Percentiles rank a stretch among this genome's conserved stretches.
These are phyloP conservation scores for Trichacis sp. DNA, from an alignment of 2,888 invertebrate species.

Conservation along the genomic window DNA sequence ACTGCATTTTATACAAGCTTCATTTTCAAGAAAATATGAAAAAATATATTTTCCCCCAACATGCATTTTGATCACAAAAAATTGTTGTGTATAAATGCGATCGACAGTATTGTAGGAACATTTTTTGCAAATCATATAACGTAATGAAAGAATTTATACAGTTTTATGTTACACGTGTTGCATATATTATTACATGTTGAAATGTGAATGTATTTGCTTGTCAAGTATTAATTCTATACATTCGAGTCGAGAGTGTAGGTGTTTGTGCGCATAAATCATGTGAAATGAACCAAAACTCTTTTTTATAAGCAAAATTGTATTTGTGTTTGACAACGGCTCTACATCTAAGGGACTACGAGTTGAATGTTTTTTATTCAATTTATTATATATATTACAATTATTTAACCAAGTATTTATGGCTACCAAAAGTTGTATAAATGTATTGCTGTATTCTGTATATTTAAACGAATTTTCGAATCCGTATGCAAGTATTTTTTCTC, in stretches of 20 bases:
- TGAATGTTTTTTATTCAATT: too few species aligned
- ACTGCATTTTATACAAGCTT: background rate
- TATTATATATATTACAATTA: too few species aligned
- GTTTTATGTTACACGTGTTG: background rate
- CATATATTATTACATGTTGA: background rate
- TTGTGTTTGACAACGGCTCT: conserved; percentile 30
- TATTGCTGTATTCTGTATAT: too few species aligned
- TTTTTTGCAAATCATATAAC: background rate
- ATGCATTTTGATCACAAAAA: background rate
- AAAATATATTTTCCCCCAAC: background rate
- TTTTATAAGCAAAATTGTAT: background rate
- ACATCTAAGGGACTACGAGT: conserved; percentile 6
- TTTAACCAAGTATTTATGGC: too few species aligned
- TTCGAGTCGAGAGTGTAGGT: background rate
- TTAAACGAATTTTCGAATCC: too few species aligned
- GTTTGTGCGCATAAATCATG: background rate
- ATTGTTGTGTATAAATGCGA: background rate
- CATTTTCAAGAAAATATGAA: background rate
- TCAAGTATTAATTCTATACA: background rate
- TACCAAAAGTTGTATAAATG: too few species aligned
- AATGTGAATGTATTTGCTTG: background rate
- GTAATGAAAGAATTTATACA: background rate
- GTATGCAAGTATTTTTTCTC: too few species aligned
- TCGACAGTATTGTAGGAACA: background rate
- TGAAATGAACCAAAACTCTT: background rate